Conservation (phyloP, 1,140 invertebrate species). For the Artemia franciscana region DNA sequence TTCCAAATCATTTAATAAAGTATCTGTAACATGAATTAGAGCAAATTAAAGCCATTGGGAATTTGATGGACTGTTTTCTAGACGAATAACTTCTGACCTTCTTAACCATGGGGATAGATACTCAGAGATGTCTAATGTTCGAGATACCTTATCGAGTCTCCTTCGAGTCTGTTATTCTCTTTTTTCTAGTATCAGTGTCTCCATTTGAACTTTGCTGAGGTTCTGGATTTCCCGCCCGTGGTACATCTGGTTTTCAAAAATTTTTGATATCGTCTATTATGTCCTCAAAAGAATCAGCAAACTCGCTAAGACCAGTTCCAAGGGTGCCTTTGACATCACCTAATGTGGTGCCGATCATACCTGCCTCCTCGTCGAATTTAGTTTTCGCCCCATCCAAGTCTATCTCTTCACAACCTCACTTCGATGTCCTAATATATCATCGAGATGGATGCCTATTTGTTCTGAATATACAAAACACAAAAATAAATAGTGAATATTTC, state of each 20-base stretch:
- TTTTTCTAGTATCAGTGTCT: not conserved
- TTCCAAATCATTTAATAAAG: conserved; percentile 4
- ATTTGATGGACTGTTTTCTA: not conserved
- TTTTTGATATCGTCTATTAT: not conserved
- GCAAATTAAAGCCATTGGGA: conserved; percentile 6
- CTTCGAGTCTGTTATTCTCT: not conserved
- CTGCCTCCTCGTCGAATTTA: not conserved
- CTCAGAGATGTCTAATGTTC: not conserved
- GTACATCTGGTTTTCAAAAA: not conserved
- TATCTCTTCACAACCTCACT: too few relatives aligned
- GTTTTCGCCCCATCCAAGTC: too few relatives aligned
- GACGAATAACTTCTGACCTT: not conserved
- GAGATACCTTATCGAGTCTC: too few relatives aligned
- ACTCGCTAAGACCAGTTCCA: not conserved
- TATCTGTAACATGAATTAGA: conserved; percentile 2
- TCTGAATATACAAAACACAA: too few relatives aligned
- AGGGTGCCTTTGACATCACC: not conserved
- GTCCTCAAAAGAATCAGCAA: not conserved
- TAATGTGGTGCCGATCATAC: not conserved
- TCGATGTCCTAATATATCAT: too few relatives aligned
- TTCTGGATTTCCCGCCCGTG: not conserved
- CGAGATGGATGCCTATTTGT: too few relatives aligned
- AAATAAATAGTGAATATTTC: too few relatives aligned
- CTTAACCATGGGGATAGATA: not conserved
- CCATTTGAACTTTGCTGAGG: not conserved